phyloP scores from a whole-genome alignment of 2,797 vertebrate species.

The Tauraco hartlaubi region DNA sequence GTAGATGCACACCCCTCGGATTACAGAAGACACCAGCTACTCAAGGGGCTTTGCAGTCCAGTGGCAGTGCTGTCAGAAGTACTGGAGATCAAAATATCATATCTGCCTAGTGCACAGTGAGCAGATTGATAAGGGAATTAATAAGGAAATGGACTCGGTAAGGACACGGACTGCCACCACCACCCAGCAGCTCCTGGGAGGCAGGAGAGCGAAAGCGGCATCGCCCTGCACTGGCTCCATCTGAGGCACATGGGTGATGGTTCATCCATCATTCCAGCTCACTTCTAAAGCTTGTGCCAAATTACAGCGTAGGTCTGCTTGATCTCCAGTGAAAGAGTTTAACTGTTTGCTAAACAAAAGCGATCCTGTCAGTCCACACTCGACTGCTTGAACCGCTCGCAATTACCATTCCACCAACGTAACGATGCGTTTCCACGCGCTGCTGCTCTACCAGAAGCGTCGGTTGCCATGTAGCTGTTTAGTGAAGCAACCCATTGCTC shows the following conservation, averaged over 20 bases:
- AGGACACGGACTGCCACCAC: not conserved
- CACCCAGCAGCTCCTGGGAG: not conserved
- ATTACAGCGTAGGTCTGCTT: not conserved
- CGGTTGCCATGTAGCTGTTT: not conserved
- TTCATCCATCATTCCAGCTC: not conserved
- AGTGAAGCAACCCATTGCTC: not conserved
- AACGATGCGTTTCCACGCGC: fast-evolving
- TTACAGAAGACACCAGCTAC: not conserved
- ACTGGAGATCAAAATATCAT: not conserved
- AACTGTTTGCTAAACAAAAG: conserved; percentile 48
- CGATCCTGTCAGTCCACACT: not conserved
- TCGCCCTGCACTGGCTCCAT: fast-evolving
- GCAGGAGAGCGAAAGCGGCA: not conserved
- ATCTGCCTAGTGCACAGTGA: not conserved
- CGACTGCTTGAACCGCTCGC: not conserved
- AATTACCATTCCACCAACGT: not conserved
- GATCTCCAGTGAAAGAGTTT: conserved; percentile 1
- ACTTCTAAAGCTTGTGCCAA: not conserved
- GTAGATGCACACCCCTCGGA: not conserved
- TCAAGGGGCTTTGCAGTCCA: not conserved
- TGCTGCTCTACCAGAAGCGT: not conserved
- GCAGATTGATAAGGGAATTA: conserved; percentile 25
- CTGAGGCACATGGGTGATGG: not conserved
- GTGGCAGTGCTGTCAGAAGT: not conserved
- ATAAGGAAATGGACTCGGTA: not conserved